Conservation (phyloP, 1,140 invertebrate genomes). For the Chymomyza costata region DNA sequence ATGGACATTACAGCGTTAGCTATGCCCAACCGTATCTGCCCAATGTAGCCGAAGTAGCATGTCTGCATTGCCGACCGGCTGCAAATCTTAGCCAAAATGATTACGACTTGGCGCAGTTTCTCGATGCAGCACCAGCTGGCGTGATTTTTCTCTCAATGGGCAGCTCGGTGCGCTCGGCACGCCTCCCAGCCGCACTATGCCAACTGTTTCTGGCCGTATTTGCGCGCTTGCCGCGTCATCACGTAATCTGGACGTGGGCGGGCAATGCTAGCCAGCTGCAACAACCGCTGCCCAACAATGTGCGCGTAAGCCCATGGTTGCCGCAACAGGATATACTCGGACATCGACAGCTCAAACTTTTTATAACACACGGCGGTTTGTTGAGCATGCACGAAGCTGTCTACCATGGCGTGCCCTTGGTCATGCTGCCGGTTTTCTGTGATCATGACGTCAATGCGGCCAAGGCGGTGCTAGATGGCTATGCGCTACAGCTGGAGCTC, state of each 20-base stretch:
- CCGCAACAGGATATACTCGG: slow-evolving; percentile 87
- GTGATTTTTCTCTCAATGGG: slow-evolving; percentile 87
- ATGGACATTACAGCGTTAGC: slow-evolving; percentile 81
- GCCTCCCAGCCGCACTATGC: slow-evolving; percentile 80
- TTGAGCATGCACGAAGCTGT: slow-evolving; percentile 86
- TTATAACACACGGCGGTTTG: slow-evolving; percentile 87
- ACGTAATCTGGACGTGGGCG: slow-evolving; percentile 85
- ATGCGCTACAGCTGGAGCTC: slow-evolving; percentile 75
- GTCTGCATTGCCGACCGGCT: slow-evolving; percentile 83
- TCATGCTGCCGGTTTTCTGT: slow-evolving; percentile 83
- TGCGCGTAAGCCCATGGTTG: slow-evolving; percentile 83
- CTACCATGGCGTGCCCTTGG: slow-evolving; percentile 84
- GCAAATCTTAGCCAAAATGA: slow-evolving; percentile 41
- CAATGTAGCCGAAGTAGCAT: slow-evolving; percentile 86
- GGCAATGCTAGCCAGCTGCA: slow-evolving; percentile 80
- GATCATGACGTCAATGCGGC: slow-evolving; percentile 85
- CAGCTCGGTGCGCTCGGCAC: slow-evolving; percentile 80
- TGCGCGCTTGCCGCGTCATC: slow-evolving; percentile 79
- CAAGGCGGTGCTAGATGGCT: slow-evolving; percentile 80
- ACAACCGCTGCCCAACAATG: slow-evolving; percentile 78
- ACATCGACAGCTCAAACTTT: slow-evolving; percentile 83
- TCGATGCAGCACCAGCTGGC: slow-evolving; percentile 80
- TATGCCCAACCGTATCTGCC: slow-evolving; percentile 82
- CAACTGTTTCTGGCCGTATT: slow-evolving; percentile 81
- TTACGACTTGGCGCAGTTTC: slow-evolving; percentile 75